Conservation (phyloP, 2,888 invertebrate genomes). For the Cephonodes hylas region DNA sequence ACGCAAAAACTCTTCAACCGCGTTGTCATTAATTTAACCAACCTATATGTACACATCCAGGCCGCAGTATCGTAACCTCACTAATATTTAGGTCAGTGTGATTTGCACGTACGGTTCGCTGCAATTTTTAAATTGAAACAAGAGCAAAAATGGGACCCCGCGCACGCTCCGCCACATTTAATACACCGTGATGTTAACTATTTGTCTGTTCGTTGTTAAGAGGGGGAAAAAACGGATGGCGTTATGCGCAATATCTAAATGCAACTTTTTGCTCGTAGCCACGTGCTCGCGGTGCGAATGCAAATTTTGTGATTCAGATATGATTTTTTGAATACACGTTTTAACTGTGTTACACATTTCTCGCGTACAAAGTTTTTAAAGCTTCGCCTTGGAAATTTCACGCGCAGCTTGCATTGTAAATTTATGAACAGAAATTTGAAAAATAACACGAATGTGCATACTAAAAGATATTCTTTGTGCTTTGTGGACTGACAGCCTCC, state of each 20-base stretch:
- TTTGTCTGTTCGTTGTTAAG: slow-evolving; percentile 21
- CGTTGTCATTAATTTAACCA: slow-evolving; percentile 34
- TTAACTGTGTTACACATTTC: not conserved
- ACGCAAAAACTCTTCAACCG: slow-evolving; percentile 20
- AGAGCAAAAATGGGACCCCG: slow-evolving; percentile 43
- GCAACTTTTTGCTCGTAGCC: not conserved
- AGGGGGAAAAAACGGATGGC: not conserved
- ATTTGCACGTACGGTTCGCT: slow-evolving; percentile 43
- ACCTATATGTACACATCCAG: slow-evolving; percentile 23
- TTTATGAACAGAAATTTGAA: too few relatives aligned
- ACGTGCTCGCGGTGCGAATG: not conserved
- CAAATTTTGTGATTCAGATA: not conserved
- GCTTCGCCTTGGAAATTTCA: too few relatives aligned
- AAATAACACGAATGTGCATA: too few relatives aligned
- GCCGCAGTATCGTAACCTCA: slow-evolving; percentile 34
- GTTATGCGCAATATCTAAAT: not conserved
- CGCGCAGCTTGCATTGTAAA: too few relatives aligned
- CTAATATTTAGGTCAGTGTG: slow-evolving; percentile 56
- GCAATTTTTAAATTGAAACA: slow-evolving; percentile 55
- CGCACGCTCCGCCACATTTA: slow-evolving; percentile 42
- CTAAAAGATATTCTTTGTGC: too few relatives aligned
- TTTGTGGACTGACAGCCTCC: too few relatives aligned
- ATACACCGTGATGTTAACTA: slow-evolving; percentile 30
- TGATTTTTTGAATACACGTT: not conserved
- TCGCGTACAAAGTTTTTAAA: too few relatives aligned